These are phyloP conservation scores for Tyrannus savana DNA, from an alignment of 2,113 vertebrate genomes.

Conservation along the genomic window DNA sequence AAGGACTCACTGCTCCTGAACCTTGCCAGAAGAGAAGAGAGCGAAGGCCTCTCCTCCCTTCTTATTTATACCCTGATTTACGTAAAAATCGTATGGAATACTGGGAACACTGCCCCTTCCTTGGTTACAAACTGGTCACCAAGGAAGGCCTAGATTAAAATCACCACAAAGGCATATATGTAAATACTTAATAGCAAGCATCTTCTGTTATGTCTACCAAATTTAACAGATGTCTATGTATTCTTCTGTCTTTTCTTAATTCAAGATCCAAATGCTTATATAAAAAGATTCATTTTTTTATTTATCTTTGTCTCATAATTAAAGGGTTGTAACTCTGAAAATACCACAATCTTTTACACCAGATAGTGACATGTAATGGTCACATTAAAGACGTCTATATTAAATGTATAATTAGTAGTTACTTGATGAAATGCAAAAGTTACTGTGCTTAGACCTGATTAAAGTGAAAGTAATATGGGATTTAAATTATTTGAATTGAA, in stretches of 20 bases:
- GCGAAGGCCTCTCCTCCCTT: no score
- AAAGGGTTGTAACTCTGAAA: background rate
- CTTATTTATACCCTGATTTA: no score
- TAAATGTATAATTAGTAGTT: background rate
- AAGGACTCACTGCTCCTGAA: no score
- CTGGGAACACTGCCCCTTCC: no score
- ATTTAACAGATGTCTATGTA: background rate
- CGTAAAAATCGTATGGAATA: no score
- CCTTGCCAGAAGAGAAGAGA: no score
- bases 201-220: background rate
- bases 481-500: constrained; percentile 34
- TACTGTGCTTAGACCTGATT: background rate
- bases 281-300: background rate
- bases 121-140: no score
- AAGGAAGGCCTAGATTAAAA: no score
- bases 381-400: background rate
- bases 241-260: background rate
- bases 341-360: background rate
- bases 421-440: background rate
- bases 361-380: background rate
- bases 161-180: background rate
- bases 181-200: background rate
- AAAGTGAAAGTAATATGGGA: background rate
- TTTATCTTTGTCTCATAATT: background rate
- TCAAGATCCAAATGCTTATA: background rate